A percentile compares a stretch with the other conserved stretches of the same genome.
Conservation (phyloP, 2,113 vertebrate genomes). For the Tapirus terrestris region DNA sequence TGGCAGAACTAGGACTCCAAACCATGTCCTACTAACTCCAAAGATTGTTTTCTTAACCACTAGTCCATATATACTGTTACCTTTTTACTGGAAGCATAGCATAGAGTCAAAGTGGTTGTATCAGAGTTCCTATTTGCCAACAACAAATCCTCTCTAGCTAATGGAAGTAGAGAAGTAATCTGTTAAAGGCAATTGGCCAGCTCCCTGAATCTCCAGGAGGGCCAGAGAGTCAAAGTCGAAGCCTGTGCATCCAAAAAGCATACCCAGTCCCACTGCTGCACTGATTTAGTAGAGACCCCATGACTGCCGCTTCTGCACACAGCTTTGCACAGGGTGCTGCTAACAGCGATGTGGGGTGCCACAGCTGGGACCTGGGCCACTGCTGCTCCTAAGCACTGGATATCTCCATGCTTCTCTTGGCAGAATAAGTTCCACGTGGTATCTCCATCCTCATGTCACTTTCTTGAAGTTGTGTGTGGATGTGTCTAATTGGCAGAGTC, state of each 20-base stretch:
- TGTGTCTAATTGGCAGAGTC: background rate
- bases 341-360: background rate
- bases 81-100: background rate
- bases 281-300: background rate
- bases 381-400: background rate
- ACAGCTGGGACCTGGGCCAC: background rate
- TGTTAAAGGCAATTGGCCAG: background rate
- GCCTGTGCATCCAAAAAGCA: background rate
- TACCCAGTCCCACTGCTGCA: fast-evolving
- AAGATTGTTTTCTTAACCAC: background rate
- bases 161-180: background rate
- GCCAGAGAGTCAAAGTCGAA: background rate
- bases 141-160: background rate
- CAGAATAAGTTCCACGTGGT: background rate
- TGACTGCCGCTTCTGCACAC: background rate
- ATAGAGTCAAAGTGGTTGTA: background rate
- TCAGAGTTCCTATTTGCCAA: background rate
- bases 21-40: background rate
- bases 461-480: background rate
- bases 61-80: background rate
- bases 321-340: background rate
- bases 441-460: background rate
- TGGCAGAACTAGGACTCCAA: background rate
- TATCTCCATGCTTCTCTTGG: background rate
- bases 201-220: background rate